Evolutionary conservation across 2,888 invertebrate species (phyloP).

Genomic region (Orthonevra nobilis): DNA sequence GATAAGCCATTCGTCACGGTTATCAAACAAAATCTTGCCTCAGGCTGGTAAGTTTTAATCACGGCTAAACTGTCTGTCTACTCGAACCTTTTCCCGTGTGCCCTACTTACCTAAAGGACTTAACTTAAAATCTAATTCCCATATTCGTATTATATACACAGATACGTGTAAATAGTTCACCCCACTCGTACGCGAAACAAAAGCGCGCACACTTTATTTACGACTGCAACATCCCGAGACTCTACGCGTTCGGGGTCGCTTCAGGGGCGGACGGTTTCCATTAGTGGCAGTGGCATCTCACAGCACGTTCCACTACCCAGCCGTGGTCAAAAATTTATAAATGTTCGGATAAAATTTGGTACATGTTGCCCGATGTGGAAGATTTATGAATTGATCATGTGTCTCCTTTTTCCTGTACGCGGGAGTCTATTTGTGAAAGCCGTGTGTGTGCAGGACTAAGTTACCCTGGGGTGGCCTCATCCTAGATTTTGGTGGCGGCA

Average conservation of each 20-base stretch:
- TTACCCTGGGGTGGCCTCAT: constrained; percentile 20
- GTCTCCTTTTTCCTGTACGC: constrained; percentile 50
- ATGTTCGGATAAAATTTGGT: constrained; percentile 64
- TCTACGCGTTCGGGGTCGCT: constrained; percentile 38
- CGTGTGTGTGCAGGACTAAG: background rate
- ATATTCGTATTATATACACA: background rate
- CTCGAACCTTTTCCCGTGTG: no score
- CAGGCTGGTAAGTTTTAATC: no score
- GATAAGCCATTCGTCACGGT: no score
- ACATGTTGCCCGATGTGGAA: constrained; percentile 71
- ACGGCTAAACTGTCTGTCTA: no score
- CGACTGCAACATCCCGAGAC: constrained; percentile 52
- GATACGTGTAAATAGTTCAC: background rate
- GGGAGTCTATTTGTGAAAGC: constrained; percentile 27
- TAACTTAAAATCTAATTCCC: constrained; percentile 27
- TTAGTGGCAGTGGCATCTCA: constrained; percentile 50
- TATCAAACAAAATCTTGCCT: no score
- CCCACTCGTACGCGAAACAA: constrained; percentile 25
- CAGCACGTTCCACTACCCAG: constrained; percentile 53
- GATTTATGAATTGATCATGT: constrained; percentile 72
- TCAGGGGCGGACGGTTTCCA: constrained; percentile 28
- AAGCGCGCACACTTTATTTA: constrained; percentile 57
- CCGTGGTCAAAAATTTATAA: constrained; percentile 67
- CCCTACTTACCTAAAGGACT: constrained; percentile 21
- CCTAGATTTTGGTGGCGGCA: constrained; percentile 1